These are phyloP conservation scores for Semnopithecus entellus DNA, from an alignment of 2,113 vertebrate species.

Conservation along the genomic window DNA sequence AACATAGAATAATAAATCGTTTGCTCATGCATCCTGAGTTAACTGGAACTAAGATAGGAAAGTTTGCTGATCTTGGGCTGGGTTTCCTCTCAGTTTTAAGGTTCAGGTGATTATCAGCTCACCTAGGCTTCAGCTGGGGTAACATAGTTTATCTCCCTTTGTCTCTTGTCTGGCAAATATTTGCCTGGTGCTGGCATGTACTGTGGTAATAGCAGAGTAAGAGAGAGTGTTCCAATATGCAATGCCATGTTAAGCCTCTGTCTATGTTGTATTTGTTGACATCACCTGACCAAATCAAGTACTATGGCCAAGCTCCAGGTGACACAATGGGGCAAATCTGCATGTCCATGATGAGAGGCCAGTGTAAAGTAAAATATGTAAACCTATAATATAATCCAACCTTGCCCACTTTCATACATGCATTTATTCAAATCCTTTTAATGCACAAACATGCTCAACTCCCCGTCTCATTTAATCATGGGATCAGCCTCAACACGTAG, in stretches of 20 bases:
- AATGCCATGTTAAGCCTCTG: neutral
- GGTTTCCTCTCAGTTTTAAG: neutral
- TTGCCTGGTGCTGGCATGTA: neutral
- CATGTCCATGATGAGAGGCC: neutral
- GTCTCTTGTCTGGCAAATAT: neutral
- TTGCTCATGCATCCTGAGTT: neutral
- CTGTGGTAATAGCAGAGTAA: neutral
- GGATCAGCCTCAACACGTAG: neutral
- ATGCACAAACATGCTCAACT: neutral
- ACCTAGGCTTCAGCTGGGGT: neutral
- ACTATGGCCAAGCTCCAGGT: neutral
- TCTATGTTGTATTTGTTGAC: neutral
- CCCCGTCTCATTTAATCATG: neutral
- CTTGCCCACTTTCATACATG: accelerated
- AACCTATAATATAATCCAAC: neutral
- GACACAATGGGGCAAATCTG: neutral
- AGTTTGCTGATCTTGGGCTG: no score
- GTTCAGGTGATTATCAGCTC: neutral
- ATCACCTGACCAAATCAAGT: neutral
- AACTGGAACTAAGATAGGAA: neutral
- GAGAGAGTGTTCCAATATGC: no score
- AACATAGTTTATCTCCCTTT: no score
- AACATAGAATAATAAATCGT: neutral
- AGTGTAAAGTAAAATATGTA: neutral
- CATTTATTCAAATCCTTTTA: neutral